Evolutionary conservation across 2,113 vertebrate species (phyloP).

Genomic region (Carollia perspicillata): DNA sequence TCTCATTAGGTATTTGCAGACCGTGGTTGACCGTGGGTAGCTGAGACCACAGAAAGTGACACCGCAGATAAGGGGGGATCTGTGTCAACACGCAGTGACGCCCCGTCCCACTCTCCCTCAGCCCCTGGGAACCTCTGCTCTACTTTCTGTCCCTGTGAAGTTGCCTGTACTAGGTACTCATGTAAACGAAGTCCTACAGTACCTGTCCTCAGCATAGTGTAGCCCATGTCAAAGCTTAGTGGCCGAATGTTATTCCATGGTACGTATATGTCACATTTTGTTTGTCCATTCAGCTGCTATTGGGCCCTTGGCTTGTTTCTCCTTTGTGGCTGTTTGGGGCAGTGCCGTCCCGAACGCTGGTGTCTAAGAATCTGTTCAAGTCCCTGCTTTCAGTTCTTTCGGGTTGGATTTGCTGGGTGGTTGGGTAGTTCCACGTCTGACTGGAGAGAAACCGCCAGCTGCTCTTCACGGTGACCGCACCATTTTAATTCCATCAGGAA

Average conservation of each 20-base stretch:
- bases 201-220: background rate
- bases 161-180: background rate
- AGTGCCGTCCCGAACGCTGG: too few relatives aligned
- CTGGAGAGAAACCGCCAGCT: background rate
- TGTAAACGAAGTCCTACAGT: background rate
- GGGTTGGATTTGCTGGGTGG: background rate
- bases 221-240: background rate
- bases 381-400: background rate
- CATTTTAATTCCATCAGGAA: background rate
- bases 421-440: background rate
- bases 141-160: background rate
- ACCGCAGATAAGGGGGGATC: background rate
- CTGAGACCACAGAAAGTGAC: too few relatives aligned
- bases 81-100: background rate
- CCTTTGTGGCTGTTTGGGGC: too few relatives aligned
- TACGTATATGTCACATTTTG: too few relatives aligned
- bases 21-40: too few relatives aligned
- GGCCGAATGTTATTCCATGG: accelerated
- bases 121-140: background rate
- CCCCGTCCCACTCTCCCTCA: background rate
- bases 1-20: too few relatives aligned
- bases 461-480: background rate
- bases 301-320: too few relatives aligned
- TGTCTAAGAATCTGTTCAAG: too few relatives aligned
- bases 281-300: too few relatives aligned